phyloP scores from a whole-genome alignment of 2,888 invertebrate genomes.

The Micoletzkya japonica region DNA sequence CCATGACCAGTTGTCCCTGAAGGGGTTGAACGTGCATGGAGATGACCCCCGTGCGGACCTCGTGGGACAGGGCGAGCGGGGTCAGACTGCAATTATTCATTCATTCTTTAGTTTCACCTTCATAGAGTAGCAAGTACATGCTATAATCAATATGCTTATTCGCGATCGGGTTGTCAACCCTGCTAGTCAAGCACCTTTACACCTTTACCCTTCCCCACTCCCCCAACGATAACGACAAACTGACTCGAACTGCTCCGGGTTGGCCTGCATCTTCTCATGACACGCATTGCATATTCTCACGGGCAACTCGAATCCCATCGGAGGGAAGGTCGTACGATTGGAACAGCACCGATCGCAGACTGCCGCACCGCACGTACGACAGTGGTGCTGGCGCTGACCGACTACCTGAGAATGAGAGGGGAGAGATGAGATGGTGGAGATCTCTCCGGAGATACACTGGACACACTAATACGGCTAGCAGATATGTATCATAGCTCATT shows the following conservation, averaged over 20 bases:
- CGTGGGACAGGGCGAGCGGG: constrained; percentile 90
- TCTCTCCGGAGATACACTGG: too few relatives aligned
- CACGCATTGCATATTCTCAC: constrained; percentile 93
- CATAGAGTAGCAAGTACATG: neutral
- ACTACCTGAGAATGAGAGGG: constrained; percentile 40
- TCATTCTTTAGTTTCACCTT: neutral
- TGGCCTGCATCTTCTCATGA: constrained; percentile 67
- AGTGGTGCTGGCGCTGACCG: constrained; percentile 69
- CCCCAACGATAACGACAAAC: constrained; percentile 15
- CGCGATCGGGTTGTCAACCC: too few relatives aligned
- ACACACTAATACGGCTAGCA: constrained; percentile 6
- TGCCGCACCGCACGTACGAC: constrained; percentile 83
- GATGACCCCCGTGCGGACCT: constrained; percentile 87
- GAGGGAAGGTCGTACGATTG: constrained; percentile 84
- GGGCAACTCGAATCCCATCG: constrained; percentile 96
- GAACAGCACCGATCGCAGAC: constrained; percentile 90
- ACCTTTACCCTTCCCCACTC: neutral
- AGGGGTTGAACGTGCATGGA: constrained; percentile 83
- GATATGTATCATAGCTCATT: too few relatives aligned
- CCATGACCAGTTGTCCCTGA: constrained; percentile 83
- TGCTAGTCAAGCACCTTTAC: too few relatives aligned
- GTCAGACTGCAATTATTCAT: constrained; percentile 75
- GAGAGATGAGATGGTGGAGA: constrained; percentile 10
- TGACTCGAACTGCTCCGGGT: constrained; percentile 59
- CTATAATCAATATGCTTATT: neutral